Evolutionary conservation across 1,140 invertebrate species (phyloP).

Genomic region (Hyphantria cunea): DNA sequence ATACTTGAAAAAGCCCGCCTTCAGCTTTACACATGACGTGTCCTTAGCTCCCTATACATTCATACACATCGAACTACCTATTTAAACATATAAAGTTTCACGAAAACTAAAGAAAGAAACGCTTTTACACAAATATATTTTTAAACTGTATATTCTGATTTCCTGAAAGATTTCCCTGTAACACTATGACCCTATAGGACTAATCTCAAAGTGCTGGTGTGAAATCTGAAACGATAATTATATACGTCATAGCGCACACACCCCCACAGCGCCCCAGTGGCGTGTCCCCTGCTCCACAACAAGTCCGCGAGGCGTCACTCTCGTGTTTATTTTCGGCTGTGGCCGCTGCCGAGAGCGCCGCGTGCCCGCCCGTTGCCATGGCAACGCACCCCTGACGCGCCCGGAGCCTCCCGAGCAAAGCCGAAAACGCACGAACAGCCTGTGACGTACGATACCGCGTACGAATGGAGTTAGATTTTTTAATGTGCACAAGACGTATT

Average conservation of each 20-base stretch:
- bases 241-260: constrained; percentile 30
- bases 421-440: constrained; percentile 45
- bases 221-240: constrained; percentile 30
- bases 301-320: constrained; percentile 41
- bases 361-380: constrained; percentile 67
- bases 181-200: constrained; percentile 1
- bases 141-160: no score
- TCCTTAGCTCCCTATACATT: neutral
- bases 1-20: constrained; percentile 24
- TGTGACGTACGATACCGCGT: constrained; percentile 22
- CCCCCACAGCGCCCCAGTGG: constrained; percentile 14
- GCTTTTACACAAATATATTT: no score
- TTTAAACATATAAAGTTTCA: no score
- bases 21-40: neutral
- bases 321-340: constrained; percentile 74
- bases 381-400: constrained; percentile 69
- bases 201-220: constrained; percentile 19
- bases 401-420: constrained; percentile 45
- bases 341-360: constrained; percentile 50
- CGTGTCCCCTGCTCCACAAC: constrained; percentile 30
- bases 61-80: neutral
- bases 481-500: constrained; percentile 8
- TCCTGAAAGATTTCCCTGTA: no score
- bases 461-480: constrained; percentile 23
- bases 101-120: no score